Percentiles rank a stretch among this genome's conserved stretches.
phyloP scores from a whole-genome alignment of 2,113 vertebrate species.

The Paratilapia polleni region DNA sequence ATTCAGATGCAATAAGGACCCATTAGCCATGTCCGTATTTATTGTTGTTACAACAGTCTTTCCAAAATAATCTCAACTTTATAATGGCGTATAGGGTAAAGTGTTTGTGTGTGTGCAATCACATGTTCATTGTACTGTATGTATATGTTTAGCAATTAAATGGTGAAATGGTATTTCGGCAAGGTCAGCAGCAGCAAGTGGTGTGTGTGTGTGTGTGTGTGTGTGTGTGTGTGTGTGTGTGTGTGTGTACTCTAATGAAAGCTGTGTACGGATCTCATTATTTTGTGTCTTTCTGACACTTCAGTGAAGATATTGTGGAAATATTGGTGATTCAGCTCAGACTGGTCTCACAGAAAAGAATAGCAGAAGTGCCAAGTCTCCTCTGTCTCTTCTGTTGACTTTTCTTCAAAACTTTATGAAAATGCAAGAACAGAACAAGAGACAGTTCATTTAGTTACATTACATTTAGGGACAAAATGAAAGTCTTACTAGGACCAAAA shows the following conservation, averaged over 20 bases:
- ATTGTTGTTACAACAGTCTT: constrained; percentile 2
- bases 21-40: too few species aligned
- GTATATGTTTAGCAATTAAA: too few species aligned
- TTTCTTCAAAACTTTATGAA: background rate
- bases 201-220: background rate
- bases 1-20: background rate
- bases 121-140: background rate
- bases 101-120: background rate
- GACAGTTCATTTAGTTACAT: background rate
- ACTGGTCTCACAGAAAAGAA: background rate
- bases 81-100: background rate
- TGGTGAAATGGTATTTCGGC: too few species aligned
- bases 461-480: too few species aligned
- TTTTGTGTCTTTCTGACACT: background rate
- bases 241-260: background rate
- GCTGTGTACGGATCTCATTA: background rate
- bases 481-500: too few species aligned
- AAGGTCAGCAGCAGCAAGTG: too few species aligned
- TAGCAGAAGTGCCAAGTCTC: background rate
- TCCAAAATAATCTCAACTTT: constrained; percentile 4
- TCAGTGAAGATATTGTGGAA: background rate
- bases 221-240: too few species aligned
- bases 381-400: background rate
- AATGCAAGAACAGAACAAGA: background rate
- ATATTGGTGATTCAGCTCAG: background rate